Evolutionary conservation across 2,888 invertebrate species (phyloP).

Genomic region (Cryptosula pallasiana): DNA sequence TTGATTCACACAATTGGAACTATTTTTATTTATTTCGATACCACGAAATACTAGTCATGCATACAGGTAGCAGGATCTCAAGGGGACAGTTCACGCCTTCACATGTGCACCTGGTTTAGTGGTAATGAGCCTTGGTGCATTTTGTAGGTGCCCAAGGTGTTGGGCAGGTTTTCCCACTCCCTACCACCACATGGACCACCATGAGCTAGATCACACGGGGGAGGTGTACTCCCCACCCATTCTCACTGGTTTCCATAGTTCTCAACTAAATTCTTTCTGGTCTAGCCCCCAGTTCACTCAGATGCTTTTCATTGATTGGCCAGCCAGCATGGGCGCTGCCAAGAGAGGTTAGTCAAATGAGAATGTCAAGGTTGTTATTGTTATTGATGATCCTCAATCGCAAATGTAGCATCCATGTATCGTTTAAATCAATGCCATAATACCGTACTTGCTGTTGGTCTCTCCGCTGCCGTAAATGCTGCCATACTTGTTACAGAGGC

Average conservation of each 20-base stretch:
- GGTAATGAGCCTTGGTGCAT: not conserved
- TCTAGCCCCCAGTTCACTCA: not conserved
- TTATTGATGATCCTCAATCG: too few relatives aligned
- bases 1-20: too few relatives aligned
- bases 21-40: too few relatives aligned
- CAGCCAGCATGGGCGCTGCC: not conserved
- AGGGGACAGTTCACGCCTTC: too few relatives aligned
- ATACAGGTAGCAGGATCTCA: too few relatives aligned
- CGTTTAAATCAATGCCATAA: not conserved
- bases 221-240: not conserved
- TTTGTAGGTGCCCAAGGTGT: not conserved
- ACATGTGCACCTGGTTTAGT: too few relatives aligned
- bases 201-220: not conserved
- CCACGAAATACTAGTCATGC: too few relatives aligned
- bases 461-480: too few relatives aligned
- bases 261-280: not conserved
- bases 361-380: not conserved
- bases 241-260: not conserved
- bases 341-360: not conserved
- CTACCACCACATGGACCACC: constrained; percentile 20
- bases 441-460: not conserved
- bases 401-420: too few relatives aligned
- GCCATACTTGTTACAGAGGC: constrained; percentile 14
- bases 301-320: not conserved
- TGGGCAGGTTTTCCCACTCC: constrained; percentile 9